Base-by-base conservation (phyloP, 2,888 invertebrate genomes). In the Andrena hattorfiana region DNA sequence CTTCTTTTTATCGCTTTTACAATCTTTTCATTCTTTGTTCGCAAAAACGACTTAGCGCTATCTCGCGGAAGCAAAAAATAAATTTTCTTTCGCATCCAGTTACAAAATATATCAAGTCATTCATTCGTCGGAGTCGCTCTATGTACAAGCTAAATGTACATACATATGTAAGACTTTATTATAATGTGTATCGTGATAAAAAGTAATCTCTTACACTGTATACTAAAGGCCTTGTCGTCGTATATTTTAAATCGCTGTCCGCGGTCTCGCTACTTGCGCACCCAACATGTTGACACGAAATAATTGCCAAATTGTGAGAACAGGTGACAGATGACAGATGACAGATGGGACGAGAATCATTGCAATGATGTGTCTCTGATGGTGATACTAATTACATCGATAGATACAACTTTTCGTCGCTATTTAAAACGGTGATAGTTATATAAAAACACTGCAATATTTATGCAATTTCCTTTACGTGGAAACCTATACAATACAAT, bases 71-170 rank as follows among this genome's bases (percentile, higher is more conserved):
- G 83, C 77, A 81, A 87, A 88, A 86, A 83, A 76, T 64, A 66
- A 82, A 78, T 70, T 80, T 79, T 63, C 83, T 85, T 80, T 80
- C 85, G 79, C 85, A 81, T 85, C 83, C 83, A 85, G 81, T 90
- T 87, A 89, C 86, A 91, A 90, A 90, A 88, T 88, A 88, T 86
- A 87, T 77, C 76, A 81, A 87, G 84, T 81, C 88, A 83, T 85
- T 86, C 85, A 76, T 82, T 78, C 83, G 68, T 82, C 81, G 71
- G 74, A 85, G 75, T 86, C 79, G 56, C 75, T 83, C 81, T 90
- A 91, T 90, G 83, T 90, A 91, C 89, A 91, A 85, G 83, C 85
- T 90, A 90, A 63, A 89, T 72, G 85, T 90, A 90, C 87, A 86
- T 87, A 56, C 56, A 56, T 56, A 42, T 42, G 42, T 42, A 87